Conservation (phyloP, 2,888 invertebrate species). For the Drosophila leonis region DNA sequence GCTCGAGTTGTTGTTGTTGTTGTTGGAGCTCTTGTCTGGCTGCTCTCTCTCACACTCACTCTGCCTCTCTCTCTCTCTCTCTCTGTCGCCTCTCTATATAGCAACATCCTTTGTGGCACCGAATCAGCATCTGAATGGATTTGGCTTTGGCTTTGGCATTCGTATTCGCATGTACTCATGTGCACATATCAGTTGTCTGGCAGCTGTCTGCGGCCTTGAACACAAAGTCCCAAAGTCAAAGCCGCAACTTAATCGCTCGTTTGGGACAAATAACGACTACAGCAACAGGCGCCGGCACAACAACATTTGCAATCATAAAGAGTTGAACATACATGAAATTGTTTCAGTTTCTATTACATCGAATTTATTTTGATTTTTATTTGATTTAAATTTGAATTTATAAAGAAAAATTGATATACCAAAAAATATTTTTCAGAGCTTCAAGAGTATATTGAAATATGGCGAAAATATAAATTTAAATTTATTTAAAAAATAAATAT, state of each 20-base stretch:
- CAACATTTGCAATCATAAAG: constrained; percentile 19
- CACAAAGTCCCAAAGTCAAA: constrained; percentile 66
- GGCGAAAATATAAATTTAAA: too few species aligned
- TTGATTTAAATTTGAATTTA: constrained; percentile 6
- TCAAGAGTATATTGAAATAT: too few species aligned
- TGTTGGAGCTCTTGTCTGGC: constrained; percentile 6
- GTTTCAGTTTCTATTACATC: constrained; percentile 53
- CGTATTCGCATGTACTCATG: constrained; percentile 70
- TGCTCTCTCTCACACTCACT: not conserved
- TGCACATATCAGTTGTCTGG: constrained; percentile 82
- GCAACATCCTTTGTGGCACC: constrained; percentile 61
- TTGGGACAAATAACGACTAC: constrained; percentile 30
- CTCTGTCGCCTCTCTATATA: constrained; percentile 15
- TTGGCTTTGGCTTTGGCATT: constrained; percentile 39
- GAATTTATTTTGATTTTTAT: constrained; percentile 10
- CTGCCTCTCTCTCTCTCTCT: not conserved
- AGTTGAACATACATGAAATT: constrained; percentile 35
- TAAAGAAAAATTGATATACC: too few species aligned
- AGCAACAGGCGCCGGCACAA: constrained; percentile 6
- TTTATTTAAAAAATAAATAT: too few species aligned
- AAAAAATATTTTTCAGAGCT: not conserved
- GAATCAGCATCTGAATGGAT: constrained; percentile 67
- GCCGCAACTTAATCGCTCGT: constrained; percentile 75
- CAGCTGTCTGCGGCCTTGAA: constrained; percentile 80
- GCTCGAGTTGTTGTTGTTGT: constrained; percentile 14